Evolutionary conservation across 2,888 invertebrate genomes (phyloP), one percentile per base, ranked within the genome.

Genomic region (Drosophila pegasa): DNA sequence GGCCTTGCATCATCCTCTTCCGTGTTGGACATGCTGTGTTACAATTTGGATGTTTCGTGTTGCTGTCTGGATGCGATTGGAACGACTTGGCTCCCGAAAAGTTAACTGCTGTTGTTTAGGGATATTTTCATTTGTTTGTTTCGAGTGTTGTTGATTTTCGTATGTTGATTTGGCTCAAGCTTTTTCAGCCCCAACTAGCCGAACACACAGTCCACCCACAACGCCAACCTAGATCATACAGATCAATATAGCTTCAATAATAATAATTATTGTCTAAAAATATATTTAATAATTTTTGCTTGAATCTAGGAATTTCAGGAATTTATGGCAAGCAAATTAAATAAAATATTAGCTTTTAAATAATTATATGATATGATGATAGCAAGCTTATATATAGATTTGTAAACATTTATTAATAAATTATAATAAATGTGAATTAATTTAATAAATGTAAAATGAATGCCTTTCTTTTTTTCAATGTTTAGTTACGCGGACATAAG

Each of bases 121-220:
- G 18, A 6, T 38, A 51, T 51, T 51, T 20, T 6, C 22, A 27
- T 25, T 14, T 16, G 35, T 43, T 50, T 50, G 22, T 55, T 22
- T 22, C 18, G 8, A 50, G 29, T 55, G 41, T 66, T 43, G 25
- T 35, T 50, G 27, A n/a, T 55, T 41, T 35, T 14, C 45, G 38
- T 45, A 20, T 56, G 48, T 56, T n/a, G 31, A 41, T 12, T 22
- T n/a, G 14, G 38, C 38, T 47, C 47, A 22, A 16, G 33, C 9
- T 38, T 47, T 33, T 8, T 22, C 14, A 27, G 45, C 10, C 45
- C 25, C 25, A 18, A 41, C 20, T 31, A 16, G 10, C 22, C 10
- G 5, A 12, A n/a, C 4, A 29, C 2, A 29, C 10, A 20, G 12
- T 3, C 20, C 40, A n/a, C 2, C 10, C 2, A 7, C 40, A 40